phyloP scores from a whole-genome alignment of 1,140 invertebrate species.

The Drosophila baimaii region DNA sequence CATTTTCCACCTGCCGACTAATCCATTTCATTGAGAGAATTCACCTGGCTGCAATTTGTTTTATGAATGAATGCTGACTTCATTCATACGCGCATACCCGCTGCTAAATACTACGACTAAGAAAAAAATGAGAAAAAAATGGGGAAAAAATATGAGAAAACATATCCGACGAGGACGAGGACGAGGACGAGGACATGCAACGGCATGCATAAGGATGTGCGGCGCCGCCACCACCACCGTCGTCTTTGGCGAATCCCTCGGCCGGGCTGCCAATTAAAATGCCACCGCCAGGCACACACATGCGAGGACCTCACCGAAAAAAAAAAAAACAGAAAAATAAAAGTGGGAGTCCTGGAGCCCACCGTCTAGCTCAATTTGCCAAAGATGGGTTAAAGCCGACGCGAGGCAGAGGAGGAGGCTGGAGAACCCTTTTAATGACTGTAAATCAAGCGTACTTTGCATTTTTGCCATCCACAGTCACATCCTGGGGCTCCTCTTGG shows the following conservation, averaged over 20 bases:
- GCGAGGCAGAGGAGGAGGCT: constrained; percentile 5
- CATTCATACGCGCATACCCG: constrained; percentile 57
- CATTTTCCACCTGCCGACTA: constrained; percentile 66
- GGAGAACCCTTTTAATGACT: constrained; percentile 68
- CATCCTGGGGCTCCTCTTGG: constrained; percentile 26
- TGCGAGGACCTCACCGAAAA: background rate
- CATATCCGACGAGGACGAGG: constrained; percentile 7
- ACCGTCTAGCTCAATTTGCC: constrained; percentile 45
- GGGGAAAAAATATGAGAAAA: too few species aligned
- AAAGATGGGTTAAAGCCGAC: constrained; percentile 18
- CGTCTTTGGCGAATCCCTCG: constrained; percentile 62
- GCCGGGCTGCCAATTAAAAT: constrained; percentile 78
- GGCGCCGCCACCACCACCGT: too few species aligned
- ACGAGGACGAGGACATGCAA: constrained; percentile 45
- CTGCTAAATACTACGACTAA: constrained; percentile 68
- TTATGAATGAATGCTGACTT: constrained; percentile 78
- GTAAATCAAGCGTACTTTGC: constrained; percentile 81
- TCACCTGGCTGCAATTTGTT: constrained; percentile 65
- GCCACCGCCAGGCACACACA: constrained; percentile 78
- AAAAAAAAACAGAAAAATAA: too few species aligned
- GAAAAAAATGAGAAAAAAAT: background rate
- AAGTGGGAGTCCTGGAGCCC: constrained; percentile 27
- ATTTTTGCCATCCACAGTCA: constrained; percentile 66
- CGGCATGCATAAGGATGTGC: constrained; percentile 73
- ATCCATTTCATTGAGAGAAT: constrained; percentile 78